Conservation (phyloP, 1,140 invertebrate genomes). For the Macrosteles quadrilineatus region DNA sequence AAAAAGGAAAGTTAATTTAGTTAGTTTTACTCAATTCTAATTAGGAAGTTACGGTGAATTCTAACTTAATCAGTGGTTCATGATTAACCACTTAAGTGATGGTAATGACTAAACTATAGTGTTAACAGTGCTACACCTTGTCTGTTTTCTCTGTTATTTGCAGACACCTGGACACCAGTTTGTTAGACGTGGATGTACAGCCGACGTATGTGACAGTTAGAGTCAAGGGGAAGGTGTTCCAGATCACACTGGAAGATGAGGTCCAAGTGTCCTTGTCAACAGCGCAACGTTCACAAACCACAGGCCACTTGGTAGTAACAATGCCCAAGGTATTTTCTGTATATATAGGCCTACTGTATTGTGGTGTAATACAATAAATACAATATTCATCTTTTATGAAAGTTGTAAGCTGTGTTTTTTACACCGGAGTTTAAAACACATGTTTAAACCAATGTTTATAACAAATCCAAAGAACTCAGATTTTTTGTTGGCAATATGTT, state of each 20-base stretch:
- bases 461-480: background rate
- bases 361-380: background rate
- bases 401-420: slow-evolving; percentile 21
- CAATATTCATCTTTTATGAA: slow-evolving; percentile 29
- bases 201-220: slow-evolving; percentile 77
- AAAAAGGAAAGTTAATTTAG: too few relatives aligned
- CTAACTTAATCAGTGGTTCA: too few relatives aligned
- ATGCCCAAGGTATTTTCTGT: slow-evolving; percentile 68
- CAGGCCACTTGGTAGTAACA: slow-evolving; percentile 75
- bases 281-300: slow-evolving; percentile 77
- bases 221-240: slow-evolving; percentile 85
- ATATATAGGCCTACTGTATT: slow-evolving; percentile 21
- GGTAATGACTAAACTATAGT: too few relatives aligned
- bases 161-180: slow-evolving; percentile 79
- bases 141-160: too few relatives aligned
- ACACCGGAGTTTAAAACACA: slow-evolving; percentile 25
- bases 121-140: too few relatives aligned
- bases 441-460: background rate
- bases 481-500: background rate
- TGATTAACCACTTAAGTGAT: too few relatives aligned
- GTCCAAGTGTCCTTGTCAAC: slow-evolving; percentile 69
- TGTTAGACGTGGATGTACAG: slow-evolving; percentile 82
- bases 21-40: too few relatives aligned
- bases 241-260: slow-evolving; percentile 80
- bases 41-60: too few relatives aligned